Conservation (phyloP, 2,113 vertebrate genomes). For the Pristiophorus japonicus region DNA sequence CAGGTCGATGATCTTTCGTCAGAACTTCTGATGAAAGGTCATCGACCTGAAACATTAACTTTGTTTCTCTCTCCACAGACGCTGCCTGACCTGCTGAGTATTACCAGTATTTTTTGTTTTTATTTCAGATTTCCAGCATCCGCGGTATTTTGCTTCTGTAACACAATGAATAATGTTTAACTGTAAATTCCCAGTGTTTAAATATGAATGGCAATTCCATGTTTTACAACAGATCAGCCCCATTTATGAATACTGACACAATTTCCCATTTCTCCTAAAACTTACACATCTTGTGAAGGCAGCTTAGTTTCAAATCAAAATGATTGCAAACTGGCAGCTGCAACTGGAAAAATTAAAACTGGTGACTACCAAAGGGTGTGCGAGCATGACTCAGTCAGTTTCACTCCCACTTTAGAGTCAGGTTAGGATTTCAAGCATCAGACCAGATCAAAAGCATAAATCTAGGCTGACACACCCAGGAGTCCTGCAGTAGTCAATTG, state of each 20-base stretch:
- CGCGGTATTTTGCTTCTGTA: background rate
- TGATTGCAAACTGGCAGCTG: background rate
- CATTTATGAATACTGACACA: background rate
- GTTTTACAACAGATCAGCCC: background rate
- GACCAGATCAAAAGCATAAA: background rate
- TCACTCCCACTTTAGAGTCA: background rate
- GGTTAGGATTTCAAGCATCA: background rate
- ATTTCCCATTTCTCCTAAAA: background rate
- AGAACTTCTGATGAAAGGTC: too few species aligned
- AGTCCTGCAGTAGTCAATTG: background rate
- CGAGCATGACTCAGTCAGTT: background rate
- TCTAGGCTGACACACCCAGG: background rate
- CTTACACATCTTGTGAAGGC: too few species aligned
- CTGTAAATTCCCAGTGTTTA: too few species aligned
- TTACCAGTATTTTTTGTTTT: background rate
- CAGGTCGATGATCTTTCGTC: too few species aligned
- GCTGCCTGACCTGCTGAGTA: background rate
- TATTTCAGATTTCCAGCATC: too few species aligned
- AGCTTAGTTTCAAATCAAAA: slow-evolving; percentile 1
- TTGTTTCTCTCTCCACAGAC: too few species aligned
- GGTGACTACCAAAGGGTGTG: background rate
- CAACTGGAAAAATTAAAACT: background rate
- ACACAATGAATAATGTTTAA: background rate
- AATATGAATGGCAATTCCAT: background rate
- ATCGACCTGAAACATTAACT: too few species aligned